Conservation (phyloP, 2,888 invertebrate genomes). For the Epistrophe eligans region DNA sequence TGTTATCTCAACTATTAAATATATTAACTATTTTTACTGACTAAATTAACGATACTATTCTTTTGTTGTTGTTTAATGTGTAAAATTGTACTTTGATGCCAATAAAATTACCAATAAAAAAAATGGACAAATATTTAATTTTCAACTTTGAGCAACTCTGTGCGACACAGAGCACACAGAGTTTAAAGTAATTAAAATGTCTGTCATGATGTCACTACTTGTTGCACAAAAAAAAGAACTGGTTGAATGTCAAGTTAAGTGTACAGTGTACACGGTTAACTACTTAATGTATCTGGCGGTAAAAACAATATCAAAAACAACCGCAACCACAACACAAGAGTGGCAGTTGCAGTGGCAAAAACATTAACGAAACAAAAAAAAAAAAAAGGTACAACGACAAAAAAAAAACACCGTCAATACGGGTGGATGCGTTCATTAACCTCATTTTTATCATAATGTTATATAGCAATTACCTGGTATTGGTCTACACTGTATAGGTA, state of each 20-base stretch:
- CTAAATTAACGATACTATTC: too few relatives aligned
- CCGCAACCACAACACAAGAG: conserved; percentile 54
- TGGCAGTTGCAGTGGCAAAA: conserved; percentile 34
- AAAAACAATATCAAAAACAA: conserved; percentile 37
- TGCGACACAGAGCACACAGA: not conserved
- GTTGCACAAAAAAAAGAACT: conserved; percentile 56
- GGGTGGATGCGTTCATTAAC: conserved; percentile 69
- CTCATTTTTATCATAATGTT: conserved; percentile 68
- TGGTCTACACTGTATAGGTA: not conserved
- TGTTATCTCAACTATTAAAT: too few relatives aligned
- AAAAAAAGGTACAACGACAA: not conserved
- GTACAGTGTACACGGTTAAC: conserved; percentile 26
- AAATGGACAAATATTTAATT: too few relatives aligned
- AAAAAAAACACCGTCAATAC: conserved; percentile 11
- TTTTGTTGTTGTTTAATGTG: too few relatives aligned
- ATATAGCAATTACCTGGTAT: conserved; percentile 59
- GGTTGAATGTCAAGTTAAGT: conserved; percentile 73
- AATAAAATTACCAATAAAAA: too few relatives aligned
- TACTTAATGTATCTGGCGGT: conserved; percentile 24
- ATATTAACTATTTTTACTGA: too few relatives aligned
- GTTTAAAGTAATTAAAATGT: conserved; percentile 60
- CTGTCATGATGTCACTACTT: conserved; percentile 72
- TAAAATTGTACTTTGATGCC: too few relatives aligned
- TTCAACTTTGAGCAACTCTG: not conserved
- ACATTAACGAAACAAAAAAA: conserved; percentile 8